Evolutionary conservation across 2,888 invertebrate species (phyloP), one percentile per base, ranked within the genome.

Genomic region (Drosophila bunnanda): DNA sequence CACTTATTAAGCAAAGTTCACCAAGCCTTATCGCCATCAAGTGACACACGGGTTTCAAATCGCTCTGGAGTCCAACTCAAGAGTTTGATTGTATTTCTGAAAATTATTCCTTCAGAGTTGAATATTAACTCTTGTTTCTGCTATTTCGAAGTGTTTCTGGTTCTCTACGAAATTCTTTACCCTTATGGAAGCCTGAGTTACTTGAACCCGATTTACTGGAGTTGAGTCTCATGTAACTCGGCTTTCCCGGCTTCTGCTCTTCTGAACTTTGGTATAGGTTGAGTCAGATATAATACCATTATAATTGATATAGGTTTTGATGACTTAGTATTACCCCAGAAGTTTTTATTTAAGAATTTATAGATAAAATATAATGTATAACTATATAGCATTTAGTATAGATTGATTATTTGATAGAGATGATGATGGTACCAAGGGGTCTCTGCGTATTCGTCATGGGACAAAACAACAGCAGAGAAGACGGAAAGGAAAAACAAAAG

Each of bases 1-100:
- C 68, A 70, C 39, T 48, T 56, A 67, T 68, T 69, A 68, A 67
- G 68, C 56, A 55, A 69, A 41, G 56, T 67, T 67, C 67, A 69
- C 48, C 39, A 30, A 9, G 48, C 67, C 67, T 67, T 48, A 67
- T 67, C 69, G 55, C 69, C 48, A 48, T 68, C 48, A 32, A 68
- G 48, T 68, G 67, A 68, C 67, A 67, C 56, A 48, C 54, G 34
- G 67, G 65, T 25, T 67, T 54, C 44, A 46, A 39, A 46, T 67
- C 17, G 20, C 34, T 34, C n/a, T 10, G 46, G 54, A 52, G 66
- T 66, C 54, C 66, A 66, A 46, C 8, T 54, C 25, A 2, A 34
- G 46, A 53, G 38, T 15, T 12, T 39, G 48, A 64, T 64, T 48
- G 39, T 39, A 53, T 15, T 30, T 28, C 13, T 34, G 13, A 25